Percentiles rank a stretch among this genome's conserved stretches.
phyloP scores from a whole-genome alignment of 92 coral and sea anemone species.

The Pocillopora meandrina region DNA sequence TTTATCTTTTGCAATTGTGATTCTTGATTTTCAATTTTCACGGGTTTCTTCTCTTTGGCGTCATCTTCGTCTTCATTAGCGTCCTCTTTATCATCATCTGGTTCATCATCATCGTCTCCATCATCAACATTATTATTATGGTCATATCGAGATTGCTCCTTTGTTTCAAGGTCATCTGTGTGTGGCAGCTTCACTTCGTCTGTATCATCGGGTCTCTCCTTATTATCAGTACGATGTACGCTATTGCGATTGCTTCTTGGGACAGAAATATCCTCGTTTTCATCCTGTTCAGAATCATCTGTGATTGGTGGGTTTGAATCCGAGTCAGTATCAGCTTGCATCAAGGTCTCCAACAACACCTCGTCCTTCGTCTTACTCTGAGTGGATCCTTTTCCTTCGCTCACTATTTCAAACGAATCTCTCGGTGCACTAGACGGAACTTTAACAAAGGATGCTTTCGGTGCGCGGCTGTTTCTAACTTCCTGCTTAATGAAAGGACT shows the following conservation, averaged over 20 bases:
- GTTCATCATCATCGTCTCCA: background rate
- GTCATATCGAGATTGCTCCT: background rate
- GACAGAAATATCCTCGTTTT: background rate
- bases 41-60: background rate
- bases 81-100: background rate
- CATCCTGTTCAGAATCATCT: background rate
- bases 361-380: background rate
- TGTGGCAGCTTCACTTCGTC: background rate
- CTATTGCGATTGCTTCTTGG: background rate
- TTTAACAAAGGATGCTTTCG: background rate
- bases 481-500: background rate
- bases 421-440: background rate
- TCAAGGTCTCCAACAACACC: background rate
- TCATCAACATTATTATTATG: background rate
- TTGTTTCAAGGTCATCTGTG: background rate
- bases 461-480: background rate
- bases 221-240: background rate
- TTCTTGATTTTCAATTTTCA: background rate
- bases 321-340: background rate
- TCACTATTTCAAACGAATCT: slow-evolving; percentile 17
- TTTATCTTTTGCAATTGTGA: background rate
- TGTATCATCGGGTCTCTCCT: background rate
- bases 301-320: slow-evolving; percentile 1
- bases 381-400: slow-evolving; percentile 2
- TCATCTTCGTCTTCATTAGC: background rate